phyloP scores from a whole-genome alignment of 1,140 invertebrate species.

The Drosophila subobscura region DNA sequence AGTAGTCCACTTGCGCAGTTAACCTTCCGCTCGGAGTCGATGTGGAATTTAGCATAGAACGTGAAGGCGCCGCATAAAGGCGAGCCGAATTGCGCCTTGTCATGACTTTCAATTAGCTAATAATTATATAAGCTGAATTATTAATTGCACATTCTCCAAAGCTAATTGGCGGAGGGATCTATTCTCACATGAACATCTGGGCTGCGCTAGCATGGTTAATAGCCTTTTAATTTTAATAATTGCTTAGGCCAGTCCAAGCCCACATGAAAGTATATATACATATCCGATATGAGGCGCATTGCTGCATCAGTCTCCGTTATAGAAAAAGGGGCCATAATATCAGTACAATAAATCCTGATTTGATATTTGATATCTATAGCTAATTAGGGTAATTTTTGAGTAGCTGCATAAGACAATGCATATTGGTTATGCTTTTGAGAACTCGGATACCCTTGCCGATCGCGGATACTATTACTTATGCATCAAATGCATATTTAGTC shows the following conservation, averaged over 20 bases:
- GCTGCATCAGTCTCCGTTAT: conserved; percentile 69
- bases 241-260: conserved; percentile 24
- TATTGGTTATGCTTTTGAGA: conserved; percentile 27
- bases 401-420: conserved; percentile 40
- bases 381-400: conserved; percentile 60
- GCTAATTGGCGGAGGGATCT: conserved; percentile 60
- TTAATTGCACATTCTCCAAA: conserved; percentile 68
- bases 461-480: conserved; percentile 1
- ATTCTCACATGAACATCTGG: conserved; percentile 42
- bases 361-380: conserved; percentile 50
- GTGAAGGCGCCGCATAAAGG: not conserved
- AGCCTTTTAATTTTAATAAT: conserved; percentile 35
- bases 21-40: not conserved
- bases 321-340: conserved; percentile 49
- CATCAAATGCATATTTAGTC: too few relatives aligned
- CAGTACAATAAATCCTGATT: conserved; percentile 34
- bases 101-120: conserved; percentile 44
- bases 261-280: conserved; percentile 31
- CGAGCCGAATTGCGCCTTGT: conserved; percentile 28
- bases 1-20: conserved; percentile 3
- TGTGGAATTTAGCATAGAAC: conserved; percentile 9
- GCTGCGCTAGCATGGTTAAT: conserved; percentile 49
- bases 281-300: conserved; percentile 43
- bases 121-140: conserved; percentile 53
- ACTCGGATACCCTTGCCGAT: conserved; percentile 35